phyloP scores from a whole-genome alignment of 2,888 invertebrate genomes.

The Stenolophus ochropezus region DNA sequence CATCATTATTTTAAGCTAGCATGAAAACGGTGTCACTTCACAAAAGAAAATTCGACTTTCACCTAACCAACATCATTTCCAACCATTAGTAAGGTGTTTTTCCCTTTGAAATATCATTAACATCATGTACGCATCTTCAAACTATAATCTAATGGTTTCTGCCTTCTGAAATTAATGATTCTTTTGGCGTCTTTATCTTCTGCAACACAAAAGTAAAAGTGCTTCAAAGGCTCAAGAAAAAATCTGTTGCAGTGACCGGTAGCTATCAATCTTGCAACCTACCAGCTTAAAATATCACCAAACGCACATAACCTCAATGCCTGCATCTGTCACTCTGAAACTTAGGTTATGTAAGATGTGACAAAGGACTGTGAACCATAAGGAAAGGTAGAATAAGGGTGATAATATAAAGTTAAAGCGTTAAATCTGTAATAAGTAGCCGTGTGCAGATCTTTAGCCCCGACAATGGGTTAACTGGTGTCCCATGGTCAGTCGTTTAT shows the following conservation, averaged over 20 bases:
- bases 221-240: conserved; percentile 21
- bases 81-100: conserved; percentile 44
- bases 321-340: neutral
- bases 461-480: conserved; percentile 53
- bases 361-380: neutral
- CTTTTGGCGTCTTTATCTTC: conserved; percentile 46
- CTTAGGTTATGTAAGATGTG: conserved; percentile 33
- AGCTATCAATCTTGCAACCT: conserved; percentile 50
- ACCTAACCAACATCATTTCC: conserved; percentile 22
- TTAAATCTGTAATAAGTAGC: conserved; percentile 59
- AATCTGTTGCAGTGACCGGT: conserved; percentile 42
- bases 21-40: conserved; percentile 22
- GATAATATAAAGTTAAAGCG: conserved; percentile 31
- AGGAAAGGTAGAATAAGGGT: neutral
- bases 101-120: conserved; percentile 45
- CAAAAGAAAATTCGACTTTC: conserved; percentile 26
- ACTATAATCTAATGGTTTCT: conserved; percentile 47
- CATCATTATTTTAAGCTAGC: neutral
- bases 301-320: neutral
- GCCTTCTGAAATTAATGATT: conserved; percentile 47
- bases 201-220: conserved; percentile 53
- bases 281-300: conserved; percentile 36
- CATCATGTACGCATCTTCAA: conserved; percentile 43
- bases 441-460: conserved; percentile 40
- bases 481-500: conserved; percentile 53